A percentile compares a stretch with the other conserved stretches of the same genome.
These are phyloP conservation scores for Hymenopus coronatus DNA, from an alignment of 2,888 invertebrate species.

Conservation along the genomic window DNA sequence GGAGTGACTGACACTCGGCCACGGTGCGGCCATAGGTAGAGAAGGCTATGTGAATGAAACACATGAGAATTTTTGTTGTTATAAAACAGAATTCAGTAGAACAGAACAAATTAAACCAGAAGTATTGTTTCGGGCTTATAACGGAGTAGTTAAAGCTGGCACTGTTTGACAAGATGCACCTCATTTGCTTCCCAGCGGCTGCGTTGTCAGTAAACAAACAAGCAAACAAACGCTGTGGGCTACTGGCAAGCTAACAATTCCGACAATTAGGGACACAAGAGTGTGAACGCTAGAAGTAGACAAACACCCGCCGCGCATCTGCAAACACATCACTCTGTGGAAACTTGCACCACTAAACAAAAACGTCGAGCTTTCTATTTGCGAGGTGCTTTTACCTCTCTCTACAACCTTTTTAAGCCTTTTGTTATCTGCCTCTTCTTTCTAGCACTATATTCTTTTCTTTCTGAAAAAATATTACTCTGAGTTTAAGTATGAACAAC, in stretches of 20 bases:
- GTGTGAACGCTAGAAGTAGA: not conserved
- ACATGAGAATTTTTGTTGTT: too few species aligned
- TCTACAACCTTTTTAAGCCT: not conserved
- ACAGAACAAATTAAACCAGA: too few species aligned
- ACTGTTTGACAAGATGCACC: not conserved
- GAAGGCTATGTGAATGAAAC: too few species aligned
- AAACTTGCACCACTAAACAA: not conserved
- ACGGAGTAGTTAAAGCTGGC: not conserved
- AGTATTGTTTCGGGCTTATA: not conserved
- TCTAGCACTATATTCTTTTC: not conserved
- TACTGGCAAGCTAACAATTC: not conserved
- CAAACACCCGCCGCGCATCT: not conserved
- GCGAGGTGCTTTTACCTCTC: not conserved
- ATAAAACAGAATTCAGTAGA: too few species aligned
- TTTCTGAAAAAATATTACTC: too few species aligned
- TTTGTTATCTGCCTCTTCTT: not conserved
- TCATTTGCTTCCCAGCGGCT: not conserved
- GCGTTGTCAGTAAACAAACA: not conserved
- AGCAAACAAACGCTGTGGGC: not conserved
- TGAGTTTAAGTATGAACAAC: not conserved
- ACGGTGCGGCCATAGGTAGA: too few species aligned
- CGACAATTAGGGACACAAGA: not conserved
- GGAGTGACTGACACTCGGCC: too few species aligned
- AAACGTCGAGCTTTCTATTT: not conserved
- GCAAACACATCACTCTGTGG: not conserved